Evolutionary conservation across 2,888 invertebrate species (phyloP), one percentile per base, ranked within the genome.

Genomic region (Chrysolina oricalcia): DNA sequence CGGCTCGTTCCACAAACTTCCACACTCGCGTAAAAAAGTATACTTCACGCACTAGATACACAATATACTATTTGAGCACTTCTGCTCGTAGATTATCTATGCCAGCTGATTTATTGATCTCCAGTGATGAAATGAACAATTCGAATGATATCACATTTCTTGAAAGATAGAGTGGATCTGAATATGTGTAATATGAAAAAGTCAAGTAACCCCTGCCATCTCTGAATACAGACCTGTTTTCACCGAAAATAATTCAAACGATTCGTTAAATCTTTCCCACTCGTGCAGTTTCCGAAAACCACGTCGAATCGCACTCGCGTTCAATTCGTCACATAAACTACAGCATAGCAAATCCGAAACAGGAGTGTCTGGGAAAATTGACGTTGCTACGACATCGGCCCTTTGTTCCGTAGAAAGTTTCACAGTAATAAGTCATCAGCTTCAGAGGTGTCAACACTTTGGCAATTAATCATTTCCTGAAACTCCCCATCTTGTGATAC

Each of bases 381-480:
- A 78, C 72, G 75, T 81, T 78, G 80, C 76, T 75, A 78, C 79
- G 56, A 81, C 83, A 83, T 83, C 83, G 82, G 84, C 85, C 84
- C 83, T 84, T 85, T 83, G 83, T 78, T 80, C 35, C 27, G n/a
- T n/a, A n/a, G 59, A 80, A 53, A 53, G 67, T 23, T 73, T 77
- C 78, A 77, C 79, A 83, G 83, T 86, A 86, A 86, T 86, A 87
- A 87, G 86, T 87, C 50, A 87, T 87, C 86, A 86, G 84, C 85
- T 85, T 84, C 85, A 82, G 85, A 84, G 85, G 84, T 85, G 87
- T 86, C 84, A 84, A 82, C 86, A 85, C 80, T 82, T 81, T 74
- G 81, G 86, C 84, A 87, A 88, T 88, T 88, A 88, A 88, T 88
- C 88, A 87, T 87, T 81, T 81, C 81, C 78, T 78, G 82, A 77